Evolutionary conservation across 2,888 invertebrate species (phyloP), one percentile per base, ranked within the genome.

Genomic region (Mylabris sibirica): DNA sequence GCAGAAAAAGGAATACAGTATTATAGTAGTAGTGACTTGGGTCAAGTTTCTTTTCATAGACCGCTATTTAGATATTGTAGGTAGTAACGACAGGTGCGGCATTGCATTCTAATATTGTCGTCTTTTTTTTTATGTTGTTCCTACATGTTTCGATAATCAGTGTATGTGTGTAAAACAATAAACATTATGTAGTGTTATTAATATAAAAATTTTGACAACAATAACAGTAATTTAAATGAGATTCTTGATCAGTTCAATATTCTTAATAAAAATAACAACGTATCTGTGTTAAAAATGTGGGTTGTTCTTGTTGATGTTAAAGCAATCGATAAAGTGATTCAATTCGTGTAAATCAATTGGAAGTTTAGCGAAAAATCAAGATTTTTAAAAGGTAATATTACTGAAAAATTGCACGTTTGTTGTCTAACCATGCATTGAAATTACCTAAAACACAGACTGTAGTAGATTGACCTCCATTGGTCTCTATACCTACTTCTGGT

Each of bases 81-180:
- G 75, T 76, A 75, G 73, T 72, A 72, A 74, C 75, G 74, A 78
- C 79, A 80, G 80, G 80, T 80, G 79, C 78, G 78, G 75, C 76
- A 66, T 69, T 68, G 72, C 77, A 76, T 77, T 77, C 72, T 74
- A 68, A n/a, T 65, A 63, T 60, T 64, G 64, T 67, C 61, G 17
- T 68, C 61, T 68, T 69, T 71, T 66, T 24, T 61, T 38, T n/a
- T n/a, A n/a, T n/a, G n/a, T n/a, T n/a, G n/a, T n/a, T n/a, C n/a
- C n/a, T n/a, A n/a, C 9, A 12, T 49, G 20, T 49, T 8, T 44
- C 20, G 49, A 49, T 20, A 49, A 20, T 49, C 22, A 67, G 60
- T 63, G 59, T 22, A 44, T 63, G 60, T 63, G 60, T 30, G 59
- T 63, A 22, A 59, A 44, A 62, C 41, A 65, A 44, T 4, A 65